Base-by-base conservation (phyloP, 2,113 vertebrate species). In the Lycocorax pyrrhopterus region DNA sequence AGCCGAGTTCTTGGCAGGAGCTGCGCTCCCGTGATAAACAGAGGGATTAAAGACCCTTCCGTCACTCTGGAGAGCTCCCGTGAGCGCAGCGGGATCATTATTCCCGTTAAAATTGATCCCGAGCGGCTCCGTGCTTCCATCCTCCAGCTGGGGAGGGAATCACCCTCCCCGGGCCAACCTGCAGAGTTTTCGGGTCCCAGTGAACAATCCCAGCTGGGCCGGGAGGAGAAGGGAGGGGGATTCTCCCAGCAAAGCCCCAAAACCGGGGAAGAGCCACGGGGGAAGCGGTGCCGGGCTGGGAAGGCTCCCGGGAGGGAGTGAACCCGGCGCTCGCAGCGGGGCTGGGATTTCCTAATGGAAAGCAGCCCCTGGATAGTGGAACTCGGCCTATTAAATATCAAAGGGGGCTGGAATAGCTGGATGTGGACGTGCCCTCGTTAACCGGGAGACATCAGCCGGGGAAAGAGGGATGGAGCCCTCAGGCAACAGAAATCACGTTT, bases 301-400 rank as follows among this genome's bases (percentile, higher is more conserved):
- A 16, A 71, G 20, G 68, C 68, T 64, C 49, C 56, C 1, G 1
- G 53, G 14, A 43, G 69, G 29, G 85, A 73, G 39, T 37, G 39
- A 80, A 49, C 19, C 26, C 87, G 2, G 78, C 1, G 15, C 69
- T 84, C 6, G 76, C 80, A 6, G 0, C 1, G 59, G 81, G 59
- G 3, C 58, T 10, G 71, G 44, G 27, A 58, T 94, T 85, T 37
- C 44, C 11, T 80, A 66, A 80, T 52, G 59, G 26, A 11, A 89
- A 96, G 91, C 91, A 86, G 96, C 53, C 25, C 43, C 77, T 1
- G 90, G 62, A 27, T 10, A 4, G 39, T 19, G 75, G 35, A 81
- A 22, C 46, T 2, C 51, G 1, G 68, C 63, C 89, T 46, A 27
- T 95, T 84, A 81, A 95, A 95, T 75, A 95, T 89, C 93, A 96